phyloP scores from a whole-genome alignment of 2,888 invertebrate species.

The Dryococelus australis region DNA sequence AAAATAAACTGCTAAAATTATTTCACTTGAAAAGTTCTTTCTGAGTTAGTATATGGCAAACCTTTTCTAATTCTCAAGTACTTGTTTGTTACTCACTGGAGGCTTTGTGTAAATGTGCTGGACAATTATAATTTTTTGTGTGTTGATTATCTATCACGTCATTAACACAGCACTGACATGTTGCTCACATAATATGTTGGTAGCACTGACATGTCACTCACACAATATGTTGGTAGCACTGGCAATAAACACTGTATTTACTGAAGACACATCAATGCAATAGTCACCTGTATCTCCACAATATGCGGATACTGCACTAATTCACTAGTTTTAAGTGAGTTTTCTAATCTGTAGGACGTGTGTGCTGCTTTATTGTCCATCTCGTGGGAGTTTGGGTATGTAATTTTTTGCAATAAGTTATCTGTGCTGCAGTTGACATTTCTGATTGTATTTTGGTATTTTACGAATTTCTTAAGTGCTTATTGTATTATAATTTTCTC shows the following conservation, averaged over 20 bases:
- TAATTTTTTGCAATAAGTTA: neutral
- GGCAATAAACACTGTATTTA: too few relatives aligned
- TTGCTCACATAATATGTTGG: too few relatives aligned
- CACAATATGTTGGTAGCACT: too few relatives aligned
- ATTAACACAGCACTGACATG: too few relatives aligned
- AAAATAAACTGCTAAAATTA: too few relatives aligned
- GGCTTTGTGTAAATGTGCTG: neutral
- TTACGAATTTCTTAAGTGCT: neutral
- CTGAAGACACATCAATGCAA: too few relatives aligned
- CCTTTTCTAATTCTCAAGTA: neutral
- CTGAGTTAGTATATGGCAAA: neutral
- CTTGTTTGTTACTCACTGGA: neutral
- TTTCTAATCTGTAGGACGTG: neutral
- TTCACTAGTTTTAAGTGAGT: neutral
- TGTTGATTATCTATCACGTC: too few relatives aligned
- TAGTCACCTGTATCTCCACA: too few relatives aligned
- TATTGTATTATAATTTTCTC: neutral
- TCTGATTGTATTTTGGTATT: neutral
- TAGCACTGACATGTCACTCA: too few relatives aligned
- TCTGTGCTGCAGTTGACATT: neutral
- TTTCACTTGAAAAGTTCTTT: too few relatives aligned
- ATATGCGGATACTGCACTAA: too few relatives aligned
- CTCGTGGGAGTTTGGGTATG: slow-evolving; percentile 3
- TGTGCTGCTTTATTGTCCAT: neutral
- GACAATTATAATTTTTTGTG: too few relatives aligned